phyloP scores from a whole-genome alignment of 2,888 invertebrate species.

The Sicus ferrugineus region DNA sequence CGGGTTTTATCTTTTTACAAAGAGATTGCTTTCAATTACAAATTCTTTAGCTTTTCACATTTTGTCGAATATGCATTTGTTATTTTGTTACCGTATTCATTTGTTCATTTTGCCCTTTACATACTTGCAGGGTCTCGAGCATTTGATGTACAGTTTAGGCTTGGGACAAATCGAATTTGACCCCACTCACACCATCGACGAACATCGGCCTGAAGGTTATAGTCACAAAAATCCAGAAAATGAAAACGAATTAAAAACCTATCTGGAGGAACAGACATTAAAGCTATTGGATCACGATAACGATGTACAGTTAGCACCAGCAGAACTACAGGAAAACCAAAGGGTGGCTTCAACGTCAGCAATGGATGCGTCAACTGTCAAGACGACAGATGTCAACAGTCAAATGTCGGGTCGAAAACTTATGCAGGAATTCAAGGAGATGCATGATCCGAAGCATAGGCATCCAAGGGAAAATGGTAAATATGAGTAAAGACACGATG shows the following conservation, averaged over 20 bases:
- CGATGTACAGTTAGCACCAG: slow-evolving; percentile 41
- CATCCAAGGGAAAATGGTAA: slow-evolving; percentile 62
- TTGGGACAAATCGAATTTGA: slow-evolving; percentile 71
- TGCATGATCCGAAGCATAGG: slow-evolving; percentile 63
- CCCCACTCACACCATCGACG: slow-evolving; percentile 58
- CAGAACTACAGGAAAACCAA: slow-evolving; percentile 29
- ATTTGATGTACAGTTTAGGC: slow-evolving; percentile 72
- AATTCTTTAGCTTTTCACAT: background rate
- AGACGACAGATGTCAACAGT: background rate
- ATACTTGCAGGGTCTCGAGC: slow-evolving; percentile 71
- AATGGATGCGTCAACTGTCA: background rate
- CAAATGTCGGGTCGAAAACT: slow-evolving; percentile 12
- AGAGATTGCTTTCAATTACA: background rate
- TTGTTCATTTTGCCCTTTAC: background rate
- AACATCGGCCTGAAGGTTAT: slow-evolving; percentile 58
- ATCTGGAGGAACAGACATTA: slow-evolving; percentile 46
- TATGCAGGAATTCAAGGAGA: slow-evolving; percentile 55
- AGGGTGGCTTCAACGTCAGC: slow-evolving; percentile 19
- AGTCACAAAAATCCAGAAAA: slow-evolving; percentile 42
- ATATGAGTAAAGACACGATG: slow-evolving; percentile 36
- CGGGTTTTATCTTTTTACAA: background rate
- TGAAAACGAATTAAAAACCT: slow-evolving; percentile 40
- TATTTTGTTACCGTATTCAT: background rate
- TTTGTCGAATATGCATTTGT: background rate
- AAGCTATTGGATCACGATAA: slow-evolving; percentile 40